Conservation (phyloP, 2,797 vertebrate genomes). For the Petrocephalus schoutedeni region DNA sequence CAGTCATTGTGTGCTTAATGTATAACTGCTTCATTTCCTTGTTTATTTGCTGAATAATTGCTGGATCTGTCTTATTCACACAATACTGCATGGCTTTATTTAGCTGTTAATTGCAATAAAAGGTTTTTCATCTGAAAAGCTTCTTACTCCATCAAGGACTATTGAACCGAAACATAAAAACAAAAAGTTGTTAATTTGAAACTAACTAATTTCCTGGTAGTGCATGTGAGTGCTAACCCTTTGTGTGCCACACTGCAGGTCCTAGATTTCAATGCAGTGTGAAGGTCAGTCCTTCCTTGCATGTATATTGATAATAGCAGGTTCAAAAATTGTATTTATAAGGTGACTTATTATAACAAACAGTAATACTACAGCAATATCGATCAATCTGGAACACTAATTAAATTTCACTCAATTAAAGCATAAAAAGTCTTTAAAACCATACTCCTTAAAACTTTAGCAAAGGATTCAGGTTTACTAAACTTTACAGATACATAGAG, state of each 20-base stretch:
- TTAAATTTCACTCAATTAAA: not conserved
- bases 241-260: not conserved
- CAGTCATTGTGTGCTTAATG: not conserved
- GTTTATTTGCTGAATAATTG: not conserved
- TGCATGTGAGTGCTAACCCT: not conserved
- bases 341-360: not conserved
- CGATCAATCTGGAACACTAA: not conserved
- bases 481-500: not conserved
- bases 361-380: not conserved
- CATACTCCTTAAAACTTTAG: not conserved
- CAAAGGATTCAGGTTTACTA: not conserved
- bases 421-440: not conserved
- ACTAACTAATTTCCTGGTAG: conserved; percentile 1
- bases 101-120: not conserved
- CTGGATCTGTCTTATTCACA: not conserved
- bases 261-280: not conserved
- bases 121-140: not conserved
- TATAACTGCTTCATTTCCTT: not conserved
- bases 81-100: not conserved
- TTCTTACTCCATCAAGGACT: not conserved
- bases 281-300: not conserved
- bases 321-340: not conserved
- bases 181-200: not conserved
- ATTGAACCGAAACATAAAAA: conserved; percentile 8
- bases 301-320: not conserved